Conservation (phyloP, 2,113 vertebrate genomes). For the Clupea harengus region DNA sequence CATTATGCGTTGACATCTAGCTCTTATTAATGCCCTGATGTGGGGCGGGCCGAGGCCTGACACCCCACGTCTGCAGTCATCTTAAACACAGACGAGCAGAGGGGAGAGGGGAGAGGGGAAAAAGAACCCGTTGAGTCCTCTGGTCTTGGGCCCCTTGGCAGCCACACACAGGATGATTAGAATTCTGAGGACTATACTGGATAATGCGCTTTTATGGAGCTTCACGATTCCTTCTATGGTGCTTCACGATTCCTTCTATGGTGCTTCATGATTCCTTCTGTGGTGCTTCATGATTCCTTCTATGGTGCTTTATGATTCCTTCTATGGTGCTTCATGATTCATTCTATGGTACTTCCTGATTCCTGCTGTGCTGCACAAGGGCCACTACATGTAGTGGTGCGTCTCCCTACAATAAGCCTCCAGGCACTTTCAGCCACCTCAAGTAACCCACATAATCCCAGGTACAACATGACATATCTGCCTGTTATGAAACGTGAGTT, state of each 20-base stretch:
- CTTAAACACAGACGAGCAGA: conserved; percentile 20
- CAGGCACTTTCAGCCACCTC: not conserved
- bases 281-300: not conserved
- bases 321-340: not conserved
- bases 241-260: not conserved
- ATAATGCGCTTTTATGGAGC: not conserved
- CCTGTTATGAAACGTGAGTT: not conserved
- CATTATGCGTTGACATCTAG: conserved; percentile 40
- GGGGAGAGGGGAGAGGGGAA: conserved; percentile 30
- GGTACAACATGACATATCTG: not conserved
- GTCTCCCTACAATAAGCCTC: not conserved
- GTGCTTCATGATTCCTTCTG: not conserved
- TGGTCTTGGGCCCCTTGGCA: conserved; percentile 46
- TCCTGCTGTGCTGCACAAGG: not conserved
- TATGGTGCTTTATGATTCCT: not conserved
- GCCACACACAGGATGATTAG: conserved; percentile 59
- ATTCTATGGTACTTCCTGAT: not conserved
- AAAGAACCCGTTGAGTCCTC: conserved; percentile 37
- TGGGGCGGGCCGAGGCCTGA: not conserved
- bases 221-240: not conserved
- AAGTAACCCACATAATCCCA: not conserved
- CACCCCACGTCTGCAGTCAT: not conserved
- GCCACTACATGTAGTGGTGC: not conserved
- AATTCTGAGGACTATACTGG: conserved; percentile 42
- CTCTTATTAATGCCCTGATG: conserved; percentile 32